Base-by-base conservation (phyloP, 2,888 invertebrate species). In the Linnaemya vulpina region DNA sequence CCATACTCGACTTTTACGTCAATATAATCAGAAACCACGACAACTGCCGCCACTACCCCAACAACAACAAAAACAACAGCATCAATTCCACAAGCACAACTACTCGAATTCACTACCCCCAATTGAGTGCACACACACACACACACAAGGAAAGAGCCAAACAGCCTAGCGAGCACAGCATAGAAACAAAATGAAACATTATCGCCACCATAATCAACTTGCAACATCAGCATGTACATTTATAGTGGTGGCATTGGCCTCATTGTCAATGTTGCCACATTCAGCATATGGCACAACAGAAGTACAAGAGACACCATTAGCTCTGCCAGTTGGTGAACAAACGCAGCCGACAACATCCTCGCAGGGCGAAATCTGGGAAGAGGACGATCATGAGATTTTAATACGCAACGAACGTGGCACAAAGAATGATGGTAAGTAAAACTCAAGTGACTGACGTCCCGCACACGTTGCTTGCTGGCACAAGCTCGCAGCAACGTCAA, bases 321-420 rank as follows among this genome's bases (percentile, higher is more conserved):
- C 92, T 63, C 87, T 92, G 87, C 93, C 92, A 58, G 89, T 92
- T 68, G 90, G 91, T 84, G 92, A 91, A 89, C 89, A 90, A 84
- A 92, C 92, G 88, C 91, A 92, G 83, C 91, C 92, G 80, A 92
- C 92, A 58, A 91, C 91, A 83, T 87, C 90, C 70, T 89, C 89
- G 63, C 92, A 91, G 88, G 95, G 95, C 9, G 96, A 96, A 93
- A 95, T 96, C 83, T 95, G 95, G 95, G 96, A 96, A 90, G 96
- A 96, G 90, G 95, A 95, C 89, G 96, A 96, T 89, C 96, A 95
- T 90, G 96, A 96, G 92, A 95, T 96, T 81, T 94, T 96, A 87
- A 95, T 96, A 89, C 95, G 97, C 90, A 96, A 95, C 90, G 95
- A 95, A 91, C 94, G 97, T 86, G 96, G 96, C 84, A 95, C 96